phyloP scores from a whole-genome alignment of 1,140 invertebrate species.

The Aricia agestis region DNA sequence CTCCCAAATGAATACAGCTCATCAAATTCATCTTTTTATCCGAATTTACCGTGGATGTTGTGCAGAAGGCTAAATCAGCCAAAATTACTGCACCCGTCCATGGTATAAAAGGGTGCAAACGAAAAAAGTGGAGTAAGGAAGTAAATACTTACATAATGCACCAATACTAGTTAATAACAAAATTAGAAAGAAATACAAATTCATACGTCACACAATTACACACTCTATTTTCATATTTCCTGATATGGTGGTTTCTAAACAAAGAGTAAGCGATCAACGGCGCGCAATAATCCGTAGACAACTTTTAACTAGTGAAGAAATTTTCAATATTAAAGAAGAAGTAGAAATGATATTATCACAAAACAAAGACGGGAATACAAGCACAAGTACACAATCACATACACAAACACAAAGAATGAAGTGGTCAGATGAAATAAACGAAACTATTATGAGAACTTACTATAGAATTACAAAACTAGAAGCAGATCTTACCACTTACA shows the following conservation, averaged over 20 bases:
- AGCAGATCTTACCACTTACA: constrained; percentile 21
- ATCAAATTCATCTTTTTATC: not conserved
- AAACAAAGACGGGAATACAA: not conserved
- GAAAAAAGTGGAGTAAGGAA: constrained; percentile 10
- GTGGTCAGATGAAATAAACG: constrained; percentile 30
- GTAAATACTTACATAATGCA: not conserved
- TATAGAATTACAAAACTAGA: constrained; percentile 29
- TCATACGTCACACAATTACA: constrained; percentile 24
- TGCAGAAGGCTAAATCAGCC: not conserved
- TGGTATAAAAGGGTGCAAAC: not conserved
- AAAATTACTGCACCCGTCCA: constrained; percentile 4
- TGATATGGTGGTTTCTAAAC: constrained; percentile 25
- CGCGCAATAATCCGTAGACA: constrained; percentile 31
- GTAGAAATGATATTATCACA: constrained; percentile 19
- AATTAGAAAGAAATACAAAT: constrained; percentile 17
- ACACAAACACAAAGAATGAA: constrained; percentile 17
- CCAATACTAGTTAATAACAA: not conserved
- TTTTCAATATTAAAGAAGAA: constrained; percentile 25
- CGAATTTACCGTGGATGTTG: not conserved
- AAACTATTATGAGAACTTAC: constrained; percentile 27
- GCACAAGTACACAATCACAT: not conserved
- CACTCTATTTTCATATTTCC: constrained; percentile 27
- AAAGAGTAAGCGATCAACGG: constrained; percentile 34
- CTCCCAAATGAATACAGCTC: too few relatives aligned
- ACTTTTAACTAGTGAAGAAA: constrained; percentile 20